Evolutionary conservation across 2,888 invertebrate genomes (phyloP).

Genomic region (Clistopyga incitator): DNA sequence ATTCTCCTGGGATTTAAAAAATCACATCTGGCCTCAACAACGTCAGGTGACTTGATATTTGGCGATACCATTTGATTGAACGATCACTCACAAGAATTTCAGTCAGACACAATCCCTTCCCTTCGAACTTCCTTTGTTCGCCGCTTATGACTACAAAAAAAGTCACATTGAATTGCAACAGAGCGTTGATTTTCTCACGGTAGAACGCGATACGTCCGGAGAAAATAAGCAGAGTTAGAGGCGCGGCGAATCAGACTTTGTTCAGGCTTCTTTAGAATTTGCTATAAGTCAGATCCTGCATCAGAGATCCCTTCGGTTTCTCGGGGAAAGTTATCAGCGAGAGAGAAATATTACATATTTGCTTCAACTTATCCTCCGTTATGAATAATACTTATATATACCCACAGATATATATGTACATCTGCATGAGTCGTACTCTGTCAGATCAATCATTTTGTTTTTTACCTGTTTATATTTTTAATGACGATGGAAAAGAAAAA

Average conservation of each 20-base stretch:
- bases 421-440: no score
- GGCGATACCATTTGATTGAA: neutral
- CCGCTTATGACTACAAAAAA: neutral
- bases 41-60: neutral
- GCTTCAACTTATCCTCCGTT: slow-evolving; percentile 40
- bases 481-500: no score
- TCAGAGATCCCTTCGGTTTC: slow-evolving; percentile 18
- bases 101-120: neutral
- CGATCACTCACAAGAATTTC: no score
- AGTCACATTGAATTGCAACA: neutral
- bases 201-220: slow-evolving; percentile 5
- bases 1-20: neutral
- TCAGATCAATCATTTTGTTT: no score
- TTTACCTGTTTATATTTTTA: no score
- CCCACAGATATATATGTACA: neutral
- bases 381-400: slow-evolving; percentile 18
- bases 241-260: neutral
- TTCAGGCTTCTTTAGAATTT: neutral
- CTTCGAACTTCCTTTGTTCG: neutral
- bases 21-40: neutral
- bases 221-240: slow-evolving; percentile 28
- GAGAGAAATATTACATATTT: slow-evolving; percentile 20
- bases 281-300: neutral
- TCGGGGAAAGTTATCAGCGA: slow-evolving; percentile 47
- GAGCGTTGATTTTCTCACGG: slow-evolving; percentile 32